phyloP scores from a whole-genome alignment of 2,113 vertebrate genomes.

The Danionella cerebrum region DNA sequence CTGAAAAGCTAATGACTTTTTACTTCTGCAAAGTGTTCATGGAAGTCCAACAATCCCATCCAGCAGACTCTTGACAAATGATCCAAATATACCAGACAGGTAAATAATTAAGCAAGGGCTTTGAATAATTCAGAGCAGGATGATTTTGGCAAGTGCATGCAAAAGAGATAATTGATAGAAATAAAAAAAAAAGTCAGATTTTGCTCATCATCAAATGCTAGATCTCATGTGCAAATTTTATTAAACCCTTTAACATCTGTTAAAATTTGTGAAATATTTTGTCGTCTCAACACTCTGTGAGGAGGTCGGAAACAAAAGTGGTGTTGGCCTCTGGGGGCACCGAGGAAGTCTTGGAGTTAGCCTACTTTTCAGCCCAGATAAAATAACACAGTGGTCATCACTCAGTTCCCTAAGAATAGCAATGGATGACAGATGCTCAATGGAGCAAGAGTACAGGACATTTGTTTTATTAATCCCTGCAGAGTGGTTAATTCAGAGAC shows the following conservation, averaged over 20 bases:
- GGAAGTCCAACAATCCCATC: background rate
- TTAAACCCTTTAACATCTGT: background rate
- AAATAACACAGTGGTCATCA: conserved; percentile 17
- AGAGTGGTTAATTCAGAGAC: no score
- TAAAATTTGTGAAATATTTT: background rate
- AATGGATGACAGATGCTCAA: background rate
- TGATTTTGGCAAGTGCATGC: conserved; percentile 39
- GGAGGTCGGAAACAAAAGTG: background rate
- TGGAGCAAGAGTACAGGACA: conserved; percentile 2
- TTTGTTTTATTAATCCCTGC: no score
- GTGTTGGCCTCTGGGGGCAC: background rate
- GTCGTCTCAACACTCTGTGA: background rate
- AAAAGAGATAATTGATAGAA: conserved; percentile 41
- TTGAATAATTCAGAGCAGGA: conserved; percentile 47
- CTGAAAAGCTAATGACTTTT: background rate
- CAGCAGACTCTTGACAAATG: conserved; percentile 33
- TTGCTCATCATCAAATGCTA: background rate
- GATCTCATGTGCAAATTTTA: conserved; percentile 2
- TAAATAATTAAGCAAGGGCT: conserved; percentile 45
- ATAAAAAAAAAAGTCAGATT: conserved; percentile 7
- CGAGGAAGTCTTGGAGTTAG: conserved; percentile 17
- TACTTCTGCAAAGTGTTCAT: background rate
- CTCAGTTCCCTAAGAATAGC: conserved; percentile 28
- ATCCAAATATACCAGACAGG: conserved; percentile 48
- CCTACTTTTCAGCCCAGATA: conserved; percentile 27